Percentiles rank a stretch among this genome's conserved stretches.
These are phyloP conservation scores for Platypus cylindrus DNA, from an alignment of 2,888 invertebrate species.

Conservation along the genomic window DNA sequence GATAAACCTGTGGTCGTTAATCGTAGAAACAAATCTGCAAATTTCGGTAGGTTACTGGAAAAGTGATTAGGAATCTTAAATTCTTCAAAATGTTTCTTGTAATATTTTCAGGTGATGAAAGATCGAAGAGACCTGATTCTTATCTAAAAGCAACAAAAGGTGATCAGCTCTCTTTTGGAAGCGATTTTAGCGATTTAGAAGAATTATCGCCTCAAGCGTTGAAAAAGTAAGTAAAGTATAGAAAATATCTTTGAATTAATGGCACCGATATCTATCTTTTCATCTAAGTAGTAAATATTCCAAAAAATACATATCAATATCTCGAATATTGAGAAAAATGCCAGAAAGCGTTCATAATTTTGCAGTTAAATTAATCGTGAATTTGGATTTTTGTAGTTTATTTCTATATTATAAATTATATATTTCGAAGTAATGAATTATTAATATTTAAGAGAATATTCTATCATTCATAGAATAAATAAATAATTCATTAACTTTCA, in stretches of 20 bases:
- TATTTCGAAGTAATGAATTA: too few relatives aligned
- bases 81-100: conserved; percentile 15
- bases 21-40: conserved; percentile 35
- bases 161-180: conserved; percentile 60
- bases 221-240: conserved; percentile 45
- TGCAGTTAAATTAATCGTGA: too few relatives aligned
- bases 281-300: too few relatives aligned
- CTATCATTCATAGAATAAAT: too few relatives aligned
- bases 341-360: too few relatives aligned
- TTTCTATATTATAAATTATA: too few relatives aligned
- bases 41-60: conserved; percentile 36
- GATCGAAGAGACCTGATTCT: conserved; percentile 79
- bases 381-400: too few relatives aligned
- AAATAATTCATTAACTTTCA: too few relatives aligned
- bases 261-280: conserved; percentile 2
- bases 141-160: conserved; percentile 88
- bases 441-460: too few relatives aligned
- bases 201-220: conserved; percentile 43
- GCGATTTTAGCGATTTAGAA: conserved; percentile 50
- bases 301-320: too few relatives aligned
- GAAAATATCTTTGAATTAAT: not conserved
- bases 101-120: conserved; percentile 65
- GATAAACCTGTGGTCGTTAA: conserved; percentile 33
- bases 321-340: too few relatives aligned
- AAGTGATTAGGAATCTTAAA: not conserved